Conservation (phyloP, 1,140 invertebrate species). For the Hestina assimilis region DNA sequence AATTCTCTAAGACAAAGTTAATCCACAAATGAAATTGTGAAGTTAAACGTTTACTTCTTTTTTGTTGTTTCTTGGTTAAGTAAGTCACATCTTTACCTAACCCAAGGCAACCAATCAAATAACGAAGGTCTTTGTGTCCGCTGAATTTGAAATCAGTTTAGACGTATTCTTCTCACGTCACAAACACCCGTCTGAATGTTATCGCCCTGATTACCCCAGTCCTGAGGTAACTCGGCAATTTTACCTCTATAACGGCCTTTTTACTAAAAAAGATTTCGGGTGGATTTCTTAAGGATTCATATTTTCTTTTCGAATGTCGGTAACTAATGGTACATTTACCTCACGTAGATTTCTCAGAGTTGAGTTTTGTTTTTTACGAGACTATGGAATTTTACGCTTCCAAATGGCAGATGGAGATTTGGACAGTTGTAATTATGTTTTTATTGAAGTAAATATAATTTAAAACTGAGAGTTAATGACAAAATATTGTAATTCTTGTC, state of each 20-base stretch:
- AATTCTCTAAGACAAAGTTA: too few species aligned
- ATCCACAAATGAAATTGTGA: not conserved
- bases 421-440: not conserved
- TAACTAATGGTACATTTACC: not conserved
- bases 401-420: too few species aligned
- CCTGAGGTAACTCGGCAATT: slow-evolving; percentile 17
- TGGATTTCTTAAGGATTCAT: slow-evolving; percentile 13
- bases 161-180: slow-evolving; percentile 15
- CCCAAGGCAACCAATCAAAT: slow-evolving; percentile 18
- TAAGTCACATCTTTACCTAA: not conserved
- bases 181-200: slow-evolving; percentile 20
- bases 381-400: too few species aligned
- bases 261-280: slow-evolving; percentile 21
- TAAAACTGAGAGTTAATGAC: not conserved
- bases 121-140: slow-evolving; percentile 14
- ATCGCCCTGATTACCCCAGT: slow-evolving; percentile 20
- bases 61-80: not conserved
- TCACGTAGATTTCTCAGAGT: slow-evolving; percentile 10
- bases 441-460: not conserved
- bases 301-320: slow-evolving; percentile 11
- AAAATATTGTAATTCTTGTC: too few species aligned
- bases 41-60: not conserved
- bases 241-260: slow-evolving; percentile 19
- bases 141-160: slow-evolving; percentile 17
- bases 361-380: not conserved